These are phyloP conservation scores for Arvicola amphibius DNA, from an alignment of 2,797 vertebrate genomes.

Conservation along the genomic window DNA sequence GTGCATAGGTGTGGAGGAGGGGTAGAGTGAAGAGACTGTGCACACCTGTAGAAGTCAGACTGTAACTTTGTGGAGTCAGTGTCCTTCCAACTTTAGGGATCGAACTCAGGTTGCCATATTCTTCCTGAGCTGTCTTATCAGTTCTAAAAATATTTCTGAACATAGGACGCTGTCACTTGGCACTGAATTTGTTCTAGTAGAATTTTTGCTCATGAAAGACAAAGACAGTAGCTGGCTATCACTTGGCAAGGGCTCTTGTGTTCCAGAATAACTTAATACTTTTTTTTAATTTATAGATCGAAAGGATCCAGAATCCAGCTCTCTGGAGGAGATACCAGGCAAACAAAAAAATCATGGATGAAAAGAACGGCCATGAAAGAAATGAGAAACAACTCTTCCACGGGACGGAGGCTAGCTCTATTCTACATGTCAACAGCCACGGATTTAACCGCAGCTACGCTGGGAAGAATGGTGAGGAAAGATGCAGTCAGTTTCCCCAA, in stretches of 20 bases:
- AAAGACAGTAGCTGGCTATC: neutral
- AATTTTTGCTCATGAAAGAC: conserved; percentile 33
- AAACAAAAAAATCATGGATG: conserved; percentile 88
- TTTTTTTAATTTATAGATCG: conserved; percentile 88
- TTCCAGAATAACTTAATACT: neutral
- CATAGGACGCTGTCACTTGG: neutral
- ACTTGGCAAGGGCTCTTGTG: neutral
- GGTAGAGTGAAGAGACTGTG: neutral
- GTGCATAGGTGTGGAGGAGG: neutral
- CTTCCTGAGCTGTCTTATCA: neutral
- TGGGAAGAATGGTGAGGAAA: conserved; percentile 92
- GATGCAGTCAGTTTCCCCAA: neutral
- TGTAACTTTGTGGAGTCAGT: neutral
- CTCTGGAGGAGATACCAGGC: conserved; percentile 91
- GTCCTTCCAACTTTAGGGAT: neutral
- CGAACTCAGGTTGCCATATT: neutral
- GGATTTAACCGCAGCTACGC: conserved; percentile 96
- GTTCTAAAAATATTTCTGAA: conserved; percentile 23
- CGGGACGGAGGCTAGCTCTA: conserved; percentile 87
- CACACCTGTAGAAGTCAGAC: neutral
- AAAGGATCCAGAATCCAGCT: conserved; percentile 92
- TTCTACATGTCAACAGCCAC: conserved; percentile 85
- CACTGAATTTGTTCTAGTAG: conserved; percentile 28
- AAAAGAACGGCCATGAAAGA: conserved; percentile 87
- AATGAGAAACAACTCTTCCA: conserved; percentile 94